A percentile compares a stretch with the other conserved stretches of the same genome.
Evolutionary conservation across 2,797 vertebrate genomes (phyloP).

Genomic region (Chloroceryle inda): DNA sequence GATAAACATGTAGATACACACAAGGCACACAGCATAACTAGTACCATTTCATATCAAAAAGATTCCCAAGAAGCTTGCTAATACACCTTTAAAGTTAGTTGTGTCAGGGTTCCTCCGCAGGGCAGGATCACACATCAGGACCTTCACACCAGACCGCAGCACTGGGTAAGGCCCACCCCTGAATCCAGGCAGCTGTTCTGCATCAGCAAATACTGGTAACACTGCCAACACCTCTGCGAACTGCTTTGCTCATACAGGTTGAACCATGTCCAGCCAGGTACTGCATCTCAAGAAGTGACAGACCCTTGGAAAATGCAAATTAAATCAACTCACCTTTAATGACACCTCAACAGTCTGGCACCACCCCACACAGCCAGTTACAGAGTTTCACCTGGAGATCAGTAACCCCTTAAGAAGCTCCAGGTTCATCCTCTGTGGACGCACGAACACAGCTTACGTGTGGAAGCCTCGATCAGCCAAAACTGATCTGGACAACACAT

Average conservation of each 20-base stretch:
- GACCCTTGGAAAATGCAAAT: neutral
- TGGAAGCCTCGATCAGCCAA: neutral
- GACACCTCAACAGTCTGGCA: neutral
- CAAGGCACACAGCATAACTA: neutral
- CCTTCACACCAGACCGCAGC: neutral
- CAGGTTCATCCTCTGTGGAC: neutral
- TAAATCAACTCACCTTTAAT: neutral
- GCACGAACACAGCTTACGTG: fast-evolving
- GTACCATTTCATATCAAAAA: neutral
- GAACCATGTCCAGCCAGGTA: neutral
- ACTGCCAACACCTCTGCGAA: slow-evolving; percentile 13
- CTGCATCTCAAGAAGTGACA: neutral
- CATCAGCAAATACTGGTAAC: neutral
- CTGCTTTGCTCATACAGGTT: neutral
- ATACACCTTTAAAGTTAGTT: fast-evolving
- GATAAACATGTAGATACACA: neutral
- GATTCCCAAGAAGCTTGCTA: fast-evolving
- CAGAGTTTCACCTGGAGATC: neutral
- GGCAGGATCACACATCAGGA: neutral
- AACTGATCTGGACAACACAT: no score
- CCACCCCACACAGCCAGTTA: neutral
- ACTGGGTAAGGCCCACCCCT: neutral
- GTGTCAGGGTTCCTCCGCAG: neutral
- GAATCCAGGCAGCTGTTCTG: neutral
- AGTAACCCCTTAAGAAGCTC: neutral